phyloP scores from a whole-genome alignment of 2,113 vertebrate genomes.

The Trogon surrucura region DNA sequence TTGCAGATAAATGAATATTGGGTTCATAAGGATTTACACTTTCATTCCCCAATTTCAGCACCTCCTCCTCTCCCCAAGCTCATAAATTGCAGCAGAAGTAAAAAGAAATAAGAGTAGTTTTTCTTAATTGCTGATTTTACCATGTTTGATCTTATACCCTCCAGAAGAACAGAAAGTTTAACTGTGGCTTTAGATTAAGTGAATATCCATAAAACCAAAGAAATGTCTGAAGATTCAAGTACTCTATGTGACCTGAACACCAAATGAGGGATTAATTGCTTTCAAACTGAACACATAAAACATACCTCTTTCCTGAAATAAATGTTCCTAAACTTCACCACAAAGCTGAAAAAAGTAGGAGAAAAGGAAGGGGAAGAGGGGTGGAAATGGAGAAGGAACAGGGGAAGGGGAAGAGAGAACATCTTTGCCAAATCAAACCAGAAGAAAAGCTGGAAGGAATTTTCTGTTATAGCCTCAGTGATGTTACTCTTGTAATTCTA shows the following conservation, averaged over 20 bases:
- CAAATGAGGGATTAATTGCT: constrained; percentile 7
- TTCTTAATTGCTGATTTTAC: neutral
- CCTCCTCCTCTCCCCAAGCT: neutral
- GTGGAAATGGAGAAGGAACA: neutral
- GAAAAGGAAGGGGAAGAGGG: neutral
- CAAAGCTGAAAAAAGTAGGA: neutral
- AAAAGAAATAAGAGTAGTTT: neutral
- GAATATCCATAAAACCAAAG: neutral
- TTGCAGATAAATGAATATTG: neutral
- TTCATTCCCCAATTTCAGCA: neutral
- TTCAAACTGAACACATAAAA: neutral
- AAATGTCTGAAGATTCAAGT: neutral
- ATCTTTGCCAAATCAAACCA: neutral
- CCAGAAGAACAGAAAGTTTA: neutral
- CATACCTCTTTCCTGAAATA: neutral
- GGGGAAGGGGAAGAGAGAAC: neutral
- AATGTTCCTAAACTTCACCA: neutral
- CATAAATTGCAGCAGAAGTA: neutral
- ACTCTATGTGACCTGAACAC: neutral
- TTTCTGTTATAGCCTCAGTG: constrained; percentile 1
- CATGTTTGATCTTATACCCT: neutral
- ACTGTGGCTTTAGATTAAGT: neutral
- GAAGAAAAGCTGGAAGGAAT: constrained; percentile 1
- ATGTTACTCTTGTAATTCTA: neutral
- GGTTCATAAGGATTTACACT: neutral